Base-by-base conservation (phyloP, 2,113 vertebrate species). In the Callospermophilus lateralis region DNA sequence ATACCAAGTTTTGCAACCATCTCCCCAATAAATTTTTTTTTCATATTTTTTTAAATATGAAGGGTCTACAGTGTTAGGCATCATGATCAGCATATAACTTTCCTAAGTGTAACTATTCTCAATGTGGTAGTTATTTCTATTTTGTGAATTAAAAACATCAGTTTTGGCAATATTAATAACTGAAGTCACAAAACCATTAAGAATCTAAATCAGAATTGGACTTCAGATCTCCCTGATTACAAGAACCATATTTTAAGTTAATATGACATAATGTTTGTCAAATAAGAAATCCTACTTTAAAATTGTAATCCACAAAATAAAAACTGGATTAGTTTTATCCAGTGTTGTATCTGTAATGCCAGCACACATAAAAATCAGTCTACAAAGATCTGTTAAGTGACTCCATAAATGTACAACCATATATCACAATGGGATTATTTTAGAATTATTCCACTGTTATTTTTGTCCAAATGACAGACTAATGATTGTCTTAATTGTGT, bases 301-400 rank as follows among this genome's bases (percentile, higher is more conserved):
- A 39, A 70, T 19, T 42, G 13, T 83, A 95, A 85, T 58, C 76
- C 37, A 90, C 5, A 67, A 81, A 72, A 51, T 92, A 80, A 93
- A 94, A 91, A 45, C 6, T 68, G 22, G 42, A 89, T 96, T 91
- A 17, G 53, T 93, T 96, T 94, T 95, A 94, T 70, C 32, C 20
- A 89, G 12, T 39, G 1, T 73, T 80, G 20, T 95, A 78, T 70
- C 65, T 12, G 42, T 48, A 88, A 65, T 58, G 51, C 15, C 48
- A 42, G 1, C 30, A 93, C 8, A 86, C 42, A 42, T 45, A 13
- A 84, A 76, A 70, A 83, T 24, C 42, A 83, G 19, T 37, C 55
- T 76, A 19, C 51, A 84, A 93, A 94, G 34, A 86, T 93, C 48
- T 93, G 53, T 39, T 93, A 73, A 78, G 70, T 96, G 61, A 77